A percentile compares a stretch with the other conserved stretches of the same genome.
phyloP scores from a whole-genome alignment of 2,797 vertebrate species.

The Euthynnus affinis region DNA sequence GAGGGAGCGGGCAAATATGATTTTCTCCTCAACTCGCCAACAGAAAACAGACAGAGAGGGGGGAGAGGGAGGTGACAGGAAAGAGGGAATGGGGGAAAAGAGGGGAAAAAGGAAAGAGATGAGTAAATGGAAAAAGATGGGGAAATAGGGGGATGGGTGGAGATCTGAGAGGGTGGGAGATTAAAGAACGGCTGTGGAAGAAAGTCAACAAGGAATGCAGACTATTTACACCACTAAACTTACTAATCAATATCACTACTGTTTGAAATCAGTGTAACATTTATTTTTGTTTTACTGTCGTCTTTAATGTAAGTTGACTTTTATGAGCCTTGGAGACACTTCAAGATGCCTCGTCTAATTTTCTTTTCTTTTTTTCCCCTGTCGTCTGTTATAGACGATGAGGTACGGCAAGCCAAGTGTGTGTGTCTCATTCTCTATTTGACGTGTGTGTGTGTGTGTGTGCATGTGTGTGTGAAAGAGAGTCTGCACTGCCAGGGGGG shows the following conservation, averaged over 20 bases:
- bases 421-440: slow-evolving; percentile 30
- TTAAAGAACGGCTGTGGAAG: slow-evolving; percentile 56
- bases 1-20: slow-evolving; percentile 84
- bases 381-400: slow-evolving; percentile 31
- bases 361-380: slow-evolving; percentile 10
- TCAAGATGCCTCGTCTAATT: slow-evolving; percentile 22
- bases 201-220: slow-evolving; percentile 41
- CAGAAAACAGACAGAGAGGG: slow-evolving; percentile 78
- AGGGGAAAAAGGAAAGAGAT: slow-evolving; percentile 47
- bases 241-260: slow-evolving; percentile 37
- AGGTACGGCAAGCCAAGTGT: slow-evolving; percentile 32
- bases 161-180: slow-evolving; percentile 43
- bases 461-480: slow-evolving; percentile 6
- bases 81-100: slow-evolving; percentile 42
- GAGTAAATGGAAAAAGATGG: slow-evolving; percentile 66
- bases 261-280: slow-evolving; percentile 43
- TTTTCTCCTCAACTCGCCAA: slow-evolving; percentile 83
- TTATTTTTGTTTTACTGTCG: slow-evolving; percentile 4
- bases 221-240: slow-evolving; percentile 31
- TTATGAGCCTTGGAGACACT: slow-evolving; percentile 18
- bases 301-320: slow-evolving; percentile 33
- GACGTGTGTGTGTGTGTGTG: slow-evolving; percentile 2
- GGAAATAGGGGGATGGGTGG: slow-evolving; percentile 38
- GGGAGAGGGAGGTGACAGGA: slow-evolving; percentile 62
- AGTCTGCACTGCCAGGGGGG: slow-evolving; percentile 49